Percentiles rank a stretch among this genome's conserved stretches.
Conservation (phyloP, 2,113 vertebrate genomes). For the Falco punctatus region DNA sequence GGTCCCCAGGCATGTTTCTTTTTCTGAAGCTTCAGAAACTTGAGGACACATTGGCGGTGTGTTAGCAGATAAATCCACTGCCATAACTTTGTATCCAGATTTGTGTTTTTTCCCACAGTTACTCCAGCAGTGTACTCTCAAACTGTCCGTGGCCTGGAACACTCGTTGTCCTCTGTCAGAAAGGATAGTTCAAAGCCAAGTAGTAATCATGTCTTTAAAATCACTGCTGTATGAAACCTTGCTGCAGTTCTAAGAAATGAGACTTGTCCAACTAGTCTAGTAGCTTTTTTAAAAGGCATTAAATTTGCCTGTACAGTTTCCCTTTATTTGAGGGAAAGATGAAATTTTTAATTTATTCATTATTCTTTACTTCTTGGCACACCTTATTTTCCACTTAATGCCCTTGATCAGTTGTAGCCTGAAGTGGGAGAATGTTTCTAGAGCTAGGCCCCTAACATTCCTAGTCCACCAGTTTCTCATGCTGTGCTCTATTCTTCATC, state of each 20-base stretch:
- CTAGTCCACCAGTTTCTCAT: background rate
- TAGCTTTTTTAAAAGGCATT: background rate
- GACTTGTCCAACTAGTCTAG: background rate
- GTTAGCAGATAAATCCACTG: slow-evolving; percentile 38
- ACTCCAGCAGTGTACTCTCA: background rate
- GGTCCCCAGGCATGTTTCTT: slow-evolving; percentile 55
- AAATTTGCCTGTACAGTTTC: background rate
- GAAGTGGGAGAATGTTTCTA: background rate
- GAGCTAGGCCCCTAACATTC: background rate
- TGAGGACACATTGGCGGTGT: background rate
- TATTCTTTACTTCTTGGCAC: background rate
- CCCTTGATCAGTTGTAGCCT: background rate
- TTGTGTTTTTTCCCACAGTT: background rate
- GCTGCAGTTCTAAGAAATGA: background rate
- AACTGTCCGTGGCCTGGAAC: background rate
- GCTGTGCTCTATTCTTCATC: background rate
- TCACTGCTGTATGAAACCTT: background rate
- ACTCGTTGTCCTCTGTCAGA: background rate
- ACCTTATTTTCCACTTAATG: background rate
- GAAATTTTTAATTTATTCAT: background rate
- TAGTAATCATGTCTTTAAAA: background rate
- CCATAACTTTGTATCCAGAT: background rate
- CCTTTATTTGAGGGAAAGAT: slow-evolving; percentile 5
- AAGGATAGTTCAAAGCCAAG: background rate
- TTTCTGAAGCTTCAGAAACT: slow-evolving; percentile 27